These are phyloP conservation scores for Danio albolineatus DNA, from an alignment of 2,797 vertebrate species.

Conservation along the genomic window DNA sequence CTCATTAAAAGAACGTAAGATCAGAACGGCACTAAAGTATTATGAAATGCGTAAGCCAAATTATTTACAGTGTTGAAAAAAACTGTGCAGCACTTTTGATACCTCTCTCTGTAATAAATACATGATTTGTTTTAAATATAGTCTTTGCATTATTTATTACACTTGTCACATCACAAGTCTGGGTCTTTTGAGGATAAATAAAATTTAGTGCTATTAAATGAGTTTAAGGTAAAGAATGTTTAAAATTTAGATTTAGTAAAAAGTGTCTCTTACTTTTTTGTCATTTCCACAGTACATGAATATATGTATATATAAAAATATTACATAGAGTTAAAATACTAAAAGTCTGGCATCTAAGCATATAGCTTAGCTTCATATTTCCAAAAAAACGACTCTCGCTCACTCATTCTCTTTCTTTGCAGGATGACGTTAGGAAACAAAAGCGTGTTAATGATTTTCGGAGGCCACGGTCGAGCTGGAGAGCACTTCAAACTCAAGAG, in stretches of 20 bases:
- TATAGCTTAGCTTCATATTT: conserved; percentile 19
- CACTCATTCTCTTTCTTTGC: conserved; percentile 38
- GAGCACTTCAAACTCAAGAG: conserved; percentile 80
- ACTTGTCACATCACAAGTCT: background rate
- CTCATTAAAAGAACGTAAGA: conserved; percentile 7
- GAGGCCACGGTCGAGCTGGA: conserved; percentile 69
- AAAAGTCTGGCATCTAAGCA: conserved; percentile 9
- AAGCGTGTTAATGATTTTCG: conserved; percentile 73
- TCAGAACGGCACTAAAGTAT: background rate
- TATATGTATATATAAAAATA: no score
- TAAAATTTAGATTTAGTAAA: background rate
- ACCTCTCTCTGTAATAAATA: no score
- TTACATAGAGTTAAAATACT: no score
- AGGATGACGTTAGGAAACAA: conserved; percentile 53
- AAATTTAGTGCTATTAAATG: background rate
- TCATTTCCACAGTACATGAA: background rate
- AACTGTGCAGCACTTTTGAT: background rate
- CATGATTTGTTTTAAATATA: no score
- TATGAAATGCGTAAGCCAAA: background rate
- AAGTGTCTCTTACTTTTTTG: background rate
- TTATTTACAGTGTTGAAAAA: background rate
- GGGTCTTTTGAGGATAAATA: background rate
- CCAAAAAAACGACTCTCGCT: conserved; percentile 27
- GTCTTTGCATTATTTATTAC: background rate
- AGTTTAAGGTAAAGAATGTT: background rate